These are phyloP conservation scores for Daboia siamensis DNA, from an alignment of 2,113 vertebrate genomes.

Conservation along the genomic window DNA sequence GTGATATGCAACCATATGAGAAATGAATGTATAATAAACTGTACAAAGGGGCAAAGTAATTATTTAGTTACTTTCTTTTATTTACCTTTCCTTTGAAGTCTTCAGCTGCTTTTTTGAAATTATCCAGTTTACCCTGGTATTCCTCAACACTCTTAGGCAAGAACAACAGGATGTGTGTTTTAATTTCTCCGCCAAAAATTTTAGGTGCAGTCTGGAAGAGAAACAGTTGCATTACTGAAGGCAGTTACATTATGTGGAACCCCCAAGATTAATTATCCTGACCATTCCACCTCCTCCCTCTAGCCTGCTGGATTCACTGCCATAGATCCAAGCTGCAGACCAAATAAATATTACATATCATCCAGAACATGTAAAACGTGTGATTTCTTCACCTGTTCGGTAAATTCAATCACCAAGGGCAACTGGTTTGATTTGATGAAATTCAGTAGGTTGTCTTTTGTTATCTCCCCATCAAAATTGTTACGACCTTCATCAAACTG, in stretches of 20 bases:
- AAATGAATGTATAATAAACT: not conserved
- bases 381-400: constrained; percentile 82
- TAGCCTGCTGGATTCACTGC: not conserved
- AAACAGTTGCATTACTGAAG: not conserved
- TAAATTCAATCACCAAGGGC: constrained; percentile 97
- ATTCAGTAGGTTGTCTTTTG: constrained; percentile 81
- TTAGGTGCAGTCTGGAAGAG: constrained; percentile 88
- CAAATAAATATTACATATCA: not conserved
- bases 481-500: constrained; percentile 97
- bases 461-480: constrained; percentile 87
- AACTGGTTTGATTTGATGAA: constrained; percentile 94
- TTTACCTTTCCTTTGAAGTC: constrained; percentile 90
- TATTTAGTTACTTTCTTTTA: not conserved
- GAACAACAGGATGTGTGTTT: constrained; percentile 96
- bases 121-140: constrained; percentile 85
- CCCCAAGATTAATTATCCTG: not conserved
- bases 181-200: constrained; percentile 98
- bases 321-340: no score
- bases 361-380: fast-evolving
- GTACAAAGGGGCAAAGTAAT: not conserved
- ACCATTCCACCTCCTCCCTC: not conserved
- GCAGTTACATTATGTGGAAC: not conserved
- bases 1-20: no score
- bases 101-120: constrained; percentile 87
- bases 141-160: constrained; percentile 84